Conservation (phyloP, 2,797 vertebrate genomes). For the Loris lydekkerianus region DNA sequence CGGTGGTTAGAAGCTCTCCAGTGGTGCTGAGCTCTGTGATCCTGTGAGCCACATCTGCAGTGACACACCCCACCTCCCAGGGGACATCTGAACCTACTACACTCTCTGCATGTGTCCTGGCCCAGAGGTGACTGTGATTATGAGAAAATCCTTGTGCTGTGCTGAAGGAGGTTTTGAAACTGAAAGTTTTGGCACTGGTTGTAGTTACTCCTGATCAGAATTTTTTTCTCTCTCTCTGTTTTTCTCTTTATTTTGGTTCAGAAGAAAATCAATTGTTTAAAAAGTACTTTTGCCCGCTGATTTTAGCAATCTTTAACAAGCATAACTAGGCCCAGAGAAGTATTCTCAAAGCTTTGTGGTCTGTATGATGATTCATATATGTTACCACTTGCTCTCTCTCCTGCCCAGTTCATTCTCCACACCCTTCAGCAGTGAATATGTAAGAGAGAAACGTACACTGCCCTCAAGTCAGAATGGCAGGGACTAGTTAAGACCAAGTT, state of each 20-base stretch:
- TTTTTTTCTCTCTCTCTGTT: neutral
- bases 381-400: neutral
- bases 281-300: constrained; percentile 51
- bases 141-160: neutral
- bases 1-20: neutral
- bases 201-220: neutral
- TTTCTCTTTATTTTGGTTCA: constrained; percentile 61
- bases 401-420: neutral
- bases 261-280: constrained; percentile 61
- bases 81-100: neutral
- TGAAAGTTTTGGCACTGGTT: constrained; percentile 17
- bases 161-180: constrained; percentile 4
- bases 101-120: neutral
- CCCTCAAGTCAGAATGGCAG: neutral
- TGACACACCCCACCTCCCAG: neutral
- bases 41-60: neutral
- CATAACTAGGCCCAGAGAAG: constrained; percentile 44
- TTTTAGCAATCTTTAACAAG: constrained; percentile 66
- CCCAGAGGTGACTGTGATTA: neutral
- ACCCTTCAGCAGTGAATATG: neutral
- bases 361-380: neutral
- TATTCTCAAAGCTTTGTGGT: neutral
- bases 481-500: neutral
- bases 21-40: neutral
- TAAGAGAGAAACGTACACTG: neutral